Evolutionary conservation across 92 coral and sea anemone species (phyloP).

Genomic region (Epizoanthus ramosus): DNA sequence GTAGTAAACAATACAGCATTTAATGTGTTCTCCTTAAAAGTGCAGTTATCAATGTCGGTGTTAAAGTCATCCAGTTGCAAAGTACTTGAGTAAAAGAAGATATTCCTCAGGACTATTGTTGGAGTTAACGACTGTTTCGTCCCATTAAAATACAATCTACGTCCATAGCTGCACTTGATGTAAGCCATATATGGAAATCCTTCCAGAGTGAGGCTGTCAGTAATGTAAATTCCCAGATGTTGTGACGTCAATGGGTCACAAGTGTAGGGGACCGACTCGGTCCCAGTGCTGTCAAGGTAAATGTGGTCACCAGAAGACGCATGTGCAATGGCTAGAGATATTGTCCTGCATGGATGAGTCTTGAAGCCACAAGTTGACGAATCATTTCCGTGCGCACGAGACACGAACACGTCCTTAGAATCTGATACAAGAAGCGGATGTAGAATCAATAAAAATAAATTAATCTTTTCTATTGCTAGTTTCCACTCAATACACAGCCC

Average conservation of each 20-base stretch:
- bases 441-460: no score
- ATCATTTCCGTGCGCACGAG: slow-evolving; percentile 31
- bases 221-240: slow-evolving; percentile 28
- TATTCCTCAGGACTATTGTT: no score
- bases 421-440: neutral
- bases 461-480: no score
- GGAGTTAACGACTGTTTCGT: neutral
- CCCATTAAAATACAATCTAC: no score
- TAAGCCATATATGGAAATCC: slow-evolving; percentile 31
- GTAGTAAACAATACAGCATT: no score
- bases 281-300: slow-evolving; percentile 43
- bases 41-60: no score
- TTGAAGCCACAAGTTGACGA: slow-evolving; percentile 16
- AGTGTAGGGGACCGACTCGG: slow-evolving; percentile 27
- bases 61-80: no score
- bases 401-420: slow-evolving; percentile 14
- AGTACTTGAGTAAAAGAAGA: no score
- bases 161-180: slow-evolving; percentile 29
- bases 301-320: neutral
- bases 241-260: slow-evolving; percentile 27
- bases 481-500: no score
- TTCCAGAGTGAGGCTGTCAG: slow-evolving; percentile 16
- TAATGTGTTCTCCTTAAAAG: no score
- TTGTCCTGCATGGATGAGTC: slow-evolving; percentile 28
- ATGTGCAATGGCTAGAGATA: slow-evolving; percentile 23